Evolutionary conservation across 2,888 invertebrate species (phyloP).

Genomic region (Ypsolopha sequella): DNA sequence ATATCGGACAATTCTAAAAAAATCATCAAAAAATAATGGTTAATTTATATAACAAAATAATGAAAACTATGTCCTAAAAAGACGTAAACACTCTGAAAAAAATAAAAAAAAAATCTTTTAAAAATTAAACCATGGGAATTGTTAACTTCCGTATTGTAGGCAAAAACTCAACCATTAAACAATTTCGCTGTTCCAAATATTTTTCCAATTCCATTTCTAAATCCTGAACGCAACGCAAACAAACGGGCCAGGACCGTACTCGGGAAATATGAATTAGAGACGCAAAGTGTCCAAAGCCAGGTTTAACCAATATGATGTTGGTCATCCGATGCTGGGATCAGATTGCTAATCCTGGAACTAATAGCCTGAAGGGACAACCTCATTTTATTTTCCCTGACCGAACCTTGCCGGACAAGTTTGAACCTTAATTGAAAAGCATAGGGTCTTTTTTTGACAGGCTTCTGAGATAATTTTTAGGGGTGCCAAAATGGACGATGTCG

Average conservation of each 20-base stretch:
- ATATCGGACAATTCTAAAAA: no score
- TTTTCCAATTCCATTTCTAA: not conserved
- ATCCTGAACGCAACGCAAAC: not conserved
- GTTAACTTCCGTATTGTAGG: no score
- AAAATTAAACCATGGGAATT: not conserved
- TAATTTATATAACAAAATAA: no score
- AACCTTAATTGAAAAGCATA: not conserved
- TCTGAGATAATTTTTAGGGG: conserved; percentile 43
- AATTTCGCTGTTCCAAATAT: not conserved
- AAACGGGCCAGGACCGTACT: not conserved
- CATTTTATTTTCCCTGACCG: conserved; percentile 1
- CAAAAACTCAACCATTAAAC: not conserved
- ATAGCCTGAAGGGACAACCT: conserved; percentile 33
- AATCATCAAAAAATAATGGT: no score
- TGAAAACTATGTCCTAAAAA: no score
- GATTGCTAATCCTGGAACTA: conserved; percentile 59
- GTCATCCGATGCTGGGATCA: conserved; percentile 60
- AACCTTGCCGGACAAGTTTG: not conserved
- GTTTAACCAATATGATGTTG: conserved; percentile 57
- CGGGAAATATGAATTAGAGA: conserved; percentile 3
- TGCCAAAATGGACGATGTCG: conserved; percentile 29
- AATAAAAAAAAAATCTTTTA: no score
- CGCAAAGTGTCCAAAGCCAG: conserved; percentile 48
- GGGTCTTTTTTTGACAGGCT: conserved; percentile 2
- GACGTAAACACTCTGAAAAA: no score